A percentile compares a stretch with the other conserved stretches of the same genome.
These are phyloP conservation scores for Cataglyphis altisquamis DNA, from an alignment of 2,888 invertebrate species.

Conservation along the genomic window DNA sequence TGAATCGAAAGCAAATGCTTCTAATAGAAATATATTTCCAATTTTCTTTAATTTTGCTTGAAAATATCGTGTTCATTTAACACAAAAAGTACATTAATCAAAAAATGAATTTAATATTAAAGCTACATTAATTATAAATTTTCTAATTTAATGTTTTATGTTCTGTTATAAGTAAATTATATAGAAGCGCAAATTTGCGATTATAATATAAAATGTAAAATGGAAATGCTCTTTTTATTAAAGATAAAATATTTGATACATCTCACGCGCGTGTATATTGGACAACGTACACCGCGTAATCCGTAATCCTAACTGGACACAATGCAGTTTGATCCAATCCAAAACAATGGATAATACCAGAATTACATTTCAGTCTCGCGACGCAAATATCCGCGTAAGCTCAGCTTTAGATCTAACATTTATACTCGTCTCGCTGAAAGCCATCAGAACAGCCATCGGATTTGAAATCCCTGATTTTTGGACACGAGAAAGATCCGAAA, in stretches of 20 bases:
- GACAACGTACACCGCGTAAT: constrained; percentile 15
- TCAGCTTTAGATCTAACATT: constrained; percentile 25
- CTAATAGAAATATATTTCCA: constrained; percentile 39
- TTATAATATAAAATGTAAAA: not conserved
- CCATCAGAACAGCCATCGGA: not conserved
- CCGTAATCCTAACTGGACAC: constrained; percentile 26
- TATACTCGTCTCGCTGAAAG: constrained; percentile 1
- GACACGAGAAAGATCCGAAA: not conserved
- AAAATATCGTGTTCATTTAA: constrained; percentile 20
- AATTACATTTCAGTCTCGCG: constrained; percentile 28
- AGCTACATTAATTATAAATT: not conserved
- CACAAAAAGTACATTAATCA: not conserved
- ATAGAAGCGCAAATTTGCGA: not conserved
- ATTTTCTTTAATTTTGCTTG: constrained; percentile 2
- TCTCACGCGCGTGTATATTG: not conserved
- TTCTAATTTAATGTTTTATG: not conserved
- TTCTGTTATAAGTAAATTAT: not conserved
- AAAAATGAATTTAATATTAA: constrained; percentile 15
- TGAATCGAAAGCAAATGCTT: constrained; percentile 32
- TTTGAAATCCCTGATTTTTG: constrained; percentile 29
- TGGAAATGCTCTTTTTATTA: not conserved
- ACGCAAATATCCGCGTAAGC: constrained; percentile 48
- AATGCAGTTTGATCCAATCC: constrained; percentile 40
- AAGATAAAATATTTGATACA: not conserved
- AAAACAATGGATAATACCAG: constrained; percentile 52